Percentiles rank a stretch among this genome's conserved stretches.
Evolutionary conservation across 2,113 vertebrate genomes (phyloP).

Genomic region (Rousettus leschenaultii): DNA sequence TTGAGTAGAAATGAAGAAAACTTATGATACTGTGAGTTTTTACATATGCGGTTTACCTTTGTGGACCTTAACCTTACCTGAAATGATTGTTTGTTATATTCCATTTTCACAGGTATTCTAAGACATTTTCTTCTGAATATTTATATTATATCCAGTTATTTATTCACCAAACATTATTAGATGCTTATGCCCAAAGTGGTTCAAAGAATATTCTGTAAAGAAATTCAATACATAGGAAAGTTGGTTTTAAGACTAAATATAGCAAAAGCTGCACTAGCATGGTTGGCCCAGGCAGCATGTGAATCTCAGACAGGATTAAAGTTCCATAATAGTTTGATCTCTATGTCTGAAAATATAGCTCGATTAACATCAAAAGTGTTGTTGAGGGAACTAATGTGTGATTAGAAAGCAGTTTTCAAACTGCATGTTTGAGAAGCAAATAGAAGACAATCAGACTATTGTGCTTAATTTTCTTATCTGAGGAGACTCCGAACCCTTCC

Average conservation of each 20-base stretch:
- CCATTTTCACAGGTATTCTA: background rate
- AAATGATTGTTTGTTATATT: background rate
- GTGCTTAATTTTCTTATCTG: background rate
- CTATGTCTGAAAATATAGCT: background rate
- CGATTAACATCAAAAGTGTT: background rate
- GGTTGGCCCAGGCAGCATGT: background rate
- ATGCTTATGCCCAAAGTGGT: background rate
- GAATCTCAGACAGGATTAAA: background rate
- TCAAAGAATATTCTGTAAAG: background rate
- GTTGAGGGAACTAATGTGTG: background rate
- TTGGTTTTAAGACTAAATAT: background rate
- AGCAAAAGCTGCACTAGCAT: background rate
- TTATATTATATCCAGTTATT: background rate
- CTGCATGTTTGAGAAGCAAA: background rate
- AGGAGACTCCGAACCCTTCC: background rate
- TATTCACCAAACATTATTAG: background rate
- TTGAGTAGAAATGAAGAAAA: background rate
- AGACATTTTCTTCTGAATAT: background rate
- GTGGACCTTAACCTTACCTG: background rate
- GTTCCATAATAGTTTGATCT: background rate
- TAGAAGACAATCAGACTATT: background rate
- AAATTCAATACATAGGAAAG: background rate
- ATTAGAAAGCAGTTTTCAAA: background rate
- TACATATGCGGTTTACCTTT: fast-evolving
- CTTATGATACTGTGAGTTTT: background rate